These are phyloP conservation scores for Cherax quadricarinatus DNA, from an alignment of 1,140 invertebrate genomes.

Conservation along the genomic window DNA sequence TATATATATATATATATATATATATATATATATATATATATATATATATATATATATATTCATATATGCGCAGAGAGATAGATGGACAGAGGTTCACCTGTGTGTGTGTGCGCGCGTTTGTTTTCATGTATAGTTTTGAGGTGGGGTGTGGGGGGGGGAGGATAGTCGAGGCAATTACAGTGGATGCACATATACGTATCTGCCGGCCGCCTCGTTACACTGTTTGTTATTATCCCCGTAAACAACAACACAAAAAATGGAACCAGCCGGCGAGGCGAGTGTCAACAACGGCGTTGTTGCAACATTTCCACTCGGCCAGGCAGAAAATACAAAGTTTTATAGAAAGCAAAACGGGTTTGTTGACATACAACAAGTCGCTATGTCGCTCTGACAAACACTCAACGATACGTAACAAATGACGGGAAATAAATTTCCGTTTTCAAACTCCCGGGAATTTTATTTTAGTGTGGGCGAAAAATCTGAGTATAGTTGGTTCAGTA, in stretches of 20 bases:
- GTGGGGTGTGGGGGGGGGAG: too few species aligned
- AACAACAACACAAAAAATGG: not conserved
- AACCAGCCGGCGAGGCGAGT: not conserved
- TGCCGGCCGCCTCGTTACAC: not conserved
- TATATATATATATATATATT: too few species aligned
- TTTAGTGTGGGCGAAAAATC: too few species aligned
- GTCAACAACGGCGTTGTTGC: not conserved
- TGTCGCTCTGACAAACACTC: constrained; percentile 4
- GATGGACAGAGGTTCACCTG: too few species aligned
- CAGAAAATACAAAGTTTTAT: constrained; percentile 12
- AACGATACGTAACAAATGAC: not conserved
- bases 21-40: too few species aligned
- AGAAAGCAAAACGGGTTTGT: not conserved
- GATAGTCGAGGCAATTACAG: not conserved
- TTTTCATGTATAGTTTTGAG: too few species aligned
- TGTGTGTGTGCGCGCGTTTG: too few species aligned
- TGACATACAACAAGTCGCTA: not conserved
- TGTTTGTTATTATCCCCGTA: not conserved
- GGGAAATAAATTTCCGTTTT: not conserved
- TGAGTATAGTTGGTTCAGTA: too few species aligned
- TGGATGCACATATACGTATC: not conserved
- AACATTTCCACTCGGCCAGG: not conserved
- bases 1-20: too few species aligned
- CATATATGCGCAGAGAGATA: too few species aligned
- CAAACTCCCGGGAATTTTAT: not conserved